Base-by-base conservation (phyloP, 1,140 invertebrate genomes). In the Solenopsis fugax region DNA sequence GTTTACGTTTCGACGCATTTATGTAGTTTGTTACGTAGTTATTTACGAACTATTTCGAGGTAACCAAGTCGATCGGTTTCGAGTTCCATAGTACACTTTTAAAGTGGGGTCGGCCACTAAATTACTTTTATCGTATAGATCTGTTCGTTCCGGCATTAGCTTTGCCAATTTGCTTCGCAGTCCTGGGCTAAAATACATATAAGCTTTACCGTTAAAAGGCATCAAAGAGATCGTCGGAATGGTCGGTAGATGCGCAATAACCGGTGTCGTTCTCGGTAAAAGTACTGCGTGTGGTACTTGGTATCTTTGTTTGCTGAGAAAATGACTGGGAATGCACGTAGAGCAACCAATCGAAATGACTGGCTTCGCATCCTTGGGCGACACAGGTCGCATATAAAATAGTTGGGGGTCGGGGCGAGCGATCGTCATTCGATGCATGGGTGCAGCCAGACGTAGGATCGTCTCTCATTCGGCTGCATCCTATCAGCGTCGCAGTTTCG, bases 311-410 rank as follows among this genome's bases (percentile, higher is more conserved):
- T 85, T 54, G 64, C 24, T 29, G 24, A 56, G 87, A 81, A 73
- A 69, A 88, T 69, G 52, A 64, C 45, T 29, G 48, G 24, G 21
- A 64, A 29, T 34, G 18, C 72, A 58, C 67, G 85, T 34, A 50
- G 67, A 69, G 78, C 85, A 89, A 89, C 48, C 88, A 56, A 67
- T 89, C 72, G 76, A 88, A 90, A 88, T 77, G 77, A 82, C 64
- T 58, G 77, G 64, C 65, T 78, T 84, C 21, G 48, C 45, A 60
- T 37, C 52, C 52, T 78, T 50, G 54, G 54, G 48, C 24, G 7
- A 37, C 52, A 50, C 58, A 16, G 34, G 29, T 80, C 67, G 85
- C 85, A 84, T 90, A 73, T 78, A 88, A 90, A 91, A 85, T 21
- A 88, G 72, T 34, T 54, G 41, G 29, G 29, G 58, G 72, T 34